Percentiles rank a stretch among this genome's conserved stretches.
These are phyloP conservation scores for Sterrhoptilus dennistouni DNA, from an alignment of 2,113 vertebrate species.

Conservation along the genomic window DNA sequence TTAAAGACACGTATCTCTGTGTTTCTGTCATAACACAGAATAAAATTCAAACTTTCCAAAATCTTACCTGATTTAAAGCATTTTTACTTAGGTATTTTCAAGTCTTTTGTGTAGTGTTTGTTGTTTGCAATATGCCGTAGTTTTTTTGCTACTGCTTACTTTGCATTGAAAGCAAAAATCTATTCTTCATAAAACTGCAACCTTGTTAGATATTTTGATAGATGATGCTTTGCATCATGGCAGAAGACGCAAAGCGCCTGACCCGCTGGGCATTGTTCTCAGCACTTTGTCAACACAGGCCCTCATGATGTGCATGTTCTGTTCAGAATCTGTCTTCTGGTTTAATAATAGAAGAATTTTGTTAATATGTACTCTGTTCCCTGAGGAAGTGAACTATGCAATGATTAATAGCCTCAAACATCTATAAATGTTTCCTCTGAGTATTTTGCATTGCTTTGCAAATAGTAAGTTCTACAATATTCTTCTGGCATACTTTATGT, in stretches of 20 bases:
- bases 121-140: background rate
- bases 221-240: background rate
- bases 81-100: background rate
- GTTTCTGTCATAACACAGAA: background rate
- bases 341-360: conserved; percentile 36
- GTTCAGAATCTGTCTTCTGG: conserved; percentile 15
- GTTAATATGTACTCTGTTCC: background rate
- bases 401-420: background rate
- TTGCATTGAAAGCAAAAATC: background rate
- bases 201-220: conserved; percentile 11
- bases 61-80: background rate
- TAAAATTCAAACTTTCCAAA: background rate
- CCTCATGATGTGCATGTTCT: background rate
- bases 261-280: background rate
- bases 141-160: background rate
- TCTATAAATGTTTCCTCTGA: background rate
- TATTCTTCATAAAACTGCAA: background rate
- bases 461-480: background rate
- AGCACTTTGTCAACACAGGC: background rate
- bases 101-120: background rate
- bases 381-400: background rate
- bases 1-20: background rate
- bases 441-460: background rate
- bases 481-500: background rate
- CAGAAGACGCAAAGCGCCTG: background rate